Percentiles rank a stretch among this genome's conserved stretches.
Evolutionary conservation across 2,888 invertebrate genomes (phyloP).

Genomic region (Drosophila flavopinicola): DNA sequence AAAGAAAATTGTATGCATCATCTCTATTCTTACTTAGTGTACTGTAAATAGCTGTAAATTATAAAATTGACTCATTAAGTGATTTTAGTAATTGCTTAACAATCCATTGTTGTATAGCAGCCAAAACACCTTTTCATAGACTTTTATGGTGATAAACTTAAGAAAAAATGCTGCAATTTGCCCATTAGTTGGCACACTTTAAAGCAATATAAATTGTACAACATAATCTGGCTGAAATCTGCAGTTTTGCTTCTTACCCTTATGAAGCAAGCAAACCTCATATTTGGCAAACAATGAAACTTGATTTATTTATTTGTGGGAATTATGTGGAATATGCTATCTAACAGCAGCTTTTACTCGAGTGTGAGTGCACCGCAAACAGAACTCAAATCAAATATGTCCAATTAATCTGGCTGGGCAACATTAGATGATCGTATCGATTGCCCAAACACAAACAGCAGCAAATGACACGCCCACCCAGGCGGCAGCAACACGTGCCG

Average conservation of each 20-base stretch:
- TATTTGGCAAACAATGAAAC: neutral
- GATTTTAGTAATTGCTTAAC: neutral
- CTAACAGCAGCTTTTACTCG: neutral
- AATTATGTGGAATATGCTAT: neutral
- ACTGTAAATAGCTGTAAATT: too few relatives aligned
- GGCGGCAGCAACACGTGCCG: slow-evolving; percentile 56
- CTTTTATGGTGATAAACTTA: slow-evolving; percentile 3
- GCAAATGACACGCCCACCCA: slow-evolving; percentile 52
- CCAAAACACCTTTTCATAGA: neutral
- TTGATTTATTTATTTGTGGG: neutral
- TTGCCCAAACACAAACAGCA: slow-evolving; percentile 62
- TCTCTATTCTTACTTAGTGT: too few relatives aligned
- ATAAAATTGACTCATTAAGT: neutral
- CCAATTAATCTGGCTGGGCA: slow-evolving; percentile 64
- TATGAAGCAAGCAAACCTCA: neutral
- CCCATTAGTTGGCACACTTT: neutral
- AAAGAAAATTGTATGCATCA: too few relatives aligned
- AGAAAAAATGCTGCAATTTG: slow-evolving; percentile 6
- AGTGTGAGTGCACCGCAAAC: slow-evolving; percentile 38
- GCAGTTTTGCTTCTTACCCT: too few relatives aligned
- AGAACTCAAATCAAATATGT: slow-evolving; percentile 46
- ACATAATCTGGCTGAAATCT: neutral
- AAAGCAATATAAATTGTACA: neutral
- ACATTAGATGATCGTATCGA: slow-evolving; percentile 77
- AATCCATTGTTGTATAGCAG: neutral